Conservation (phyloP, 2,113 vertebrate genomes). For the Gobiocypris rarus region DNA sequence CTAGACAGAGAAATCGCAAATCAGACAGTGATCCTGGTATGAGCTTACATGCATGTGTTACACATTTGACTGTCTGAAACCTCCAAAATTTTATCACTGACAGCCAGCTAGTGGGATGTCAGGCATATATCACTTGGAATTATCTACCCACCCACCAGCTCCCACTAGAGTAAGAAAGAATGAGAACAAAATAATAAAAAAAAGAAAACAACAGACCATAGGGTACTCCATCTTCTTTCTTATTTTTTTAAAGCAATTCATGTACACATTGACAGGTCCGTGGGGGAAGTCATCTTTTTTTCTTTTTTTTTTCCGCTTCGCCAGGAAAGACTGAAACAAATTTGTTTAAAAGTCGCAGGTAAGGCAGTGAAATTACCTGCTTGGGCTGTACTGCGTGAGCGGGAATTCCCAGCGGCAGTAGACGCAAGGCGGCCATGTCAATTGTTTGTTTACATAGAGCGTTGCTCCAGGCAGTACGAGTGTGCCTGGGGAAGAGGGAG, state of each 20-base stretch:
- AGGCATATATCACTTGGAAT: constrained; percentile 70
- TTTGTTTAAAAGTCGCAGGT: constrained; percentile 63
- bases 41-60: constrained; percentile 61
- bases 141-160: constrained; percentile 63
- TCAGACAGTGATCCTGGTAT: constrained; percentile 78
- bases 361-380: constrained; percentile 62
- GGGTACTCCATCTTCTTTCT: constrained; percentile 41
- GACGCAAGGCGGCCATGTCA: constrained; percentile 71
- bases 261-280: constrained; percentile 49
- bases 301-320: not conserved
- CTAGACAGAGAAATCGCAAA: constrained; percentile 69
- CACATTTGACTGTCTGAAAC: constrained; percentile 71
- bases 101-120: constrained; percentile 76
- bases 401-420: constrained; percentile 68
- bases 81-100: constrained; percentile 75
- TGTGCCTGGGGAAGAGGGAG: constrained; percentile 50
- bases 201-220: constrained; percentile 47
- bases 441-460: constrained; percentile 75
- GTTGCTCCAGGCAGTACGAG: constrained; percentile 63
- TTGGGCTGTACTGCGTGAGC: constrained; percentile 63
- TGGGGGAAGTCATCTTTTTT: constrained; percentile 50
- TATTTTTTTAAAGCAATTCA: constrained; percentile 24
- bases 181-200: constrained; percentile 55
- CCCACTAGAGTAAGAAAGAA: constrained; percentile 27
- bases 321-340: constrained; percentile 49